Percentiles rank a stretch among this genome's conserved stretches.
phyloP scores from a whole-genome alignment of 2,797 vertebrate species.

The Paguma larvata region DNA sequence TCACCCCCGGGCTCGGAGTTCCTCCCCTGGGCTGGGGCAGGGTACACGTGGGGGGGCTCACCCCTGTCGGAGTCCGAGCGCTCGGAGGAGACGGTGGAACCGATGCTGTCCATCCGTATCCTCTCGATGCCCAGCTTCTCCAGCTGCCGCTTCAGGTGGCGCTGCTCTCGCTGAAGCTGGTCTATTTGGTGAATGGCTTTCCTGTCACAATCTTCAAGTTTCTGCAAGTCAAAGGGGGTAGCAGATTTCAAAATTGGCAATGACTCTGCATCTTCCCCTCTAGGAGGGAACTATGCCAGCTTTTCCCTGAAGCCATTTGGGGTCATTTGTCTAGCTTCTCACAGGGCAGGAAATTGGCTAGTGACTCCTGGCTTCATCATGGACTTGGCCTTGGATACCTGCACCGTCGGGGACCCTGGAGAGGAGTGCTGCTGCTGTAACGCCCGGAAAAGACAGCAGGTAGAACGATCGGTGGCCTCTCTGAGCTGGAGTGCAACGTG shows the following conservation, averaged over 20 bases:
- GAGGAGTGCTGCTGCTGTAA: not conserved
- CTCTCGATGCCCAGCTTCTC: constrained; percentile 96
- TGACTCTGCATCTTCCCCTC: not conserved
- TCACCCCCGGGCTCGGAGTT: not conserved
- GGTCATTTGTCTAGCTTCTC: not conserved
- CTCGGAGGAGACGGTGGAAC: constrained; percentile 93
- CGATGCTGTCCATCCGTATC: constrained; percentile 94
- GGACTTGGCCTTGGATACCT: not conserved
- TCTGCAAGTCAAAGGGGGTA: constrained; percentile 87
- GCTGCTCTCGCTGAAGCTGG: constrained; percentile 96
- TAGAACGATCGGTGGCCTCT: not conserved
- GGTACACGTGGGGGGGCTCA: constrained; percentile 81
- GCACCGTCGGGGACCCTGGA: not conserved
- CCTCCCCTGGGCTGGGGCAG: not conserved
- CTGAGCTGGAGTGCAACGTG: not conserved
- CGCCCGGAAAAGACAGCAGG: not conserved
- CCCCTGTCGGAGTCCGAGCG: constrained; percentile 96
- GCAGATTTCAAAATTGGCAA: not conserved
- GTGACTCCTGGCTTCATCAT: not conserved
- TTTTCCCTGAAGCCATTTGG: not conserved
- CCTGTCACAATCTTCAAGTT: constrained; percentile 95
- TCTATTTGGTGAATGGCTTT: constrained; percentile 95
- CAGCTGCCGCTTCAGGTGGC: constrained; percentile 95
- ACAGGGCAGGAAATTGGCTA: not conserved
- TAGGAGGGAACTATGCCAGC: not conserved